Percentiles rank a stretch among this genome's conserved stretches.
Conservation (phyloP, 2,113 vertebrate species). For the Spheniscus mendiculus region DNA sequence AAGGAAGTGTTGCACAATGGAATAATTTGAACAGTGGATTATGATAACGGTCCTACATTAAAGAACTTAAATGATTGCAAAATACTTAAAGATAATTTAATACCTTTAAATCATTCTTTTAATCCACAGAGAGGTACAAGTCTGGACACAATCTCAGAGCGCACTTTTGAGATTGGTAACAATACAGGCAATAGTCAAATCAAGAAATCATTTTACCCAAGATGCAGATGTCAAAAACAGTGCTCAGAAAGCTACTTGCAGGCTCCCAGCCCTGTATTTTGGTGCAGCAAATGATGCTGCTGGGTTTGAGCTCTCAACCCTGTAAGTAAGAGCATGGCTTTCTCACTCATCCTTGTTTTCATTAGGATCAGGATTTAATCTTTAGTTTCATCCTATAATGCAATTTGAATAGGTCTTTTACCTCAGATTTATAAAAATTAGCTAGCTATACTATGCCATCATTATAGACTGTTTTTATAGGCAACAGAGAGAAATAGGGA, state of each 20-base stretch:
- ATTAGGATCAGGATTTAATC: background rate
- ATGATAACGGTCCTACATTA: background rate
- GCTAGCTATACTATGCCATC: background rate
- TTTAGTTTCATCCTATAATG: background rate
- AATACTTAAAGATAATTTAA: background rate
- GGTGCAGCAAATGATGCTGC: background rate
- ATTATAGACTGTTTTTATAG: background rate
- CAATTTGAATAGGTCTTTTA: background rate
- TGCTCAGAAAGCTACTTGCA: background rate
- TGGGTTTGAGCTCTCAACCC: background rate
- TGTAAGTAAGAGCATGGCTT: background rate
- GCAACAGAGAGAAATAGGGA: background rate
- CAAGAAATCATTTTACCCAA: background rate
- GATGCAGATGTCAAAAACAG: background rate
- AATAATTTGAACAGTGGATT: background rate
- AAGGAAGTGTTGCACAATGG: background rate
- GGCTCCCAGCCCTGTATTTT: background rate
- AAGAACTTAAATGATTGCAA: background rate
- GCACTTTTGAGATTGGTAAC: background rate
- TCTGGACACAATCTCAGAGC: background rate
- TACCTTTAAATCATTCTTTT: background rate
- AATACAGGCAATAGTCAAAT: background rate
- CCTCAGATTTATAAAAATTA: background rate
- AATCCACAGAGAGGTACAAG: background rate
- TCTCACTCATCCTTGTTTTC: background rate